Evolutionary conservation across 2,113 vertebrate species (phyloP), one percentile per base, ranked within the genome.

Genomic region (Aythya baeri): DNA sequence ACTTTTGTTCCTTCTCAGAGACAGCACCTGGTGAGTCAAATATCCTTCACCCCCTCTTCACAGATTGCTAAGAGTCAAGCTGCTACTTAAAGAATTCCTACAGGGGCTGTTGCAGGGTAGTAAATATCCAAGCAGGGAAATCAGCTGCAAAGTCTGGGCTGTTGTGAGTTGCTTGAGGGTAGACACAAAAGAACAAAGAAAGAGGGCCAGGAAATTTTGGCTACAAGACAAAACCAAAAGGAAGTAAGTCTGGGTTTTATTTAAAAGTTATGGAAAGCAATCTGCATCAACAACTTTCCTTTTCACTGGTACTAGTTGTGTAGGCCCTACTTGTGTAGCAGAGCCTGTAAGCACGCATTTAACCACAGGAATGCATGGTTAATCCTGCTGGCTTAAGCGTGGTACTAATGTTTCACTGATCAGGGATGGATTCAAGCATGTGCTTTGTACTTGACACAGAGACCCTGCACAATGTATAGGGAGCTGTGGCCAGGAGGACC

Each of bases 401-500:
- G 9, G 52, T 11, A 25, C 5, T 78, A 14, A 10, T 23, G 15
- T 52, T 61, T 59, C 32, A 11, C 68, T 81, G 78, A 17, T 27
- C 8, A 36, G 32, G 67, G 65, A 80, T 1, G 3, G 71, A 67
- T 55, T 6, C 5, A 11, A 49, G n/a, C 14, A 13, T 2, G 2
- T 67, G 43, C 75, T 44, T 68, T 27, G 44, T 63, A 11, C 44
- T 43, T 43, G 17, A 15, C 31, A 31, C 52, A 36, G 31, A 67
- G n/a, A 23, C 46, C 46, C 54, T 7, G 13, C 50, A 4, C 8
- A 16, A 41, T 25, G 59, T 41, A 36, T 2, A 49, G 38, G 5
- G 41, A 73, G 46, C 32, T 3, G 5, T 1, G 1, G 16, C 3
- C 6, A 16, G 4, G 23, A 49, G 31, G 5, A 54, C n/a, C 29